A percentile compares a stretch with the other conserved stretches of the same genome.
Evolutionary conservation across 2,888 invertebrate genomes (phyloP).

Genomic region (Dendrolimus pini): DNA sequence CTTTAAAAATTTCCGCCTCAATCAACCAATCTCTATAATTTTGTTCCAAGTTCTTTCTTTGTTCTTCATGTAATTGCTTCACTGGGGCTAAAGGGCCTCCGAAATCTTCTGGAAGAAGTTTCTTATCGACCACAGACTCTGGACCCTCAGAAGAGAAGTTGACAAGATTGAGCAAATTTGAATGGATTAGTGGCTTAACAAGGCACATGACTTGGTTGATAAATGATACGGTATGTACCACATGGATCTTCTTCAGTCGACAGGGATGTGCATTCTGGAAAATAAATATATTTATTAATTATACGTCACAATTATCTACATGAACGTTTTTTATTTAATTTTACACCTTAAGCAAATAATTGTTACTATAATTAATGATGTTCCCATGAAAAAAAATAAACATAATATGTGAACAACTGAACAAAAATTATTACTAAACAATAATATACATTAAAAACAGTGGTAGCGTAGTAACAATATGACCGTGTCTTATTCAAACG

Average conservation of each 20-base stretch:
- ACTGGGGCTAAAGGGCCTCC: slow-evolving; percentile 76
- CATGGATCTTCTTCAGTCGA: slow-evolving; percentile 79
- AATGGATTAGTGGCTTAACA: slow-evolving; percentile 79
- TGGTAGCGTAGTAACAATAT: no score
- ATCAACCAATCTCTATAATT: slow-evolving; percentile 79
- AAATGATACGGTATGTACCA: slow-evolving; percentile 80
- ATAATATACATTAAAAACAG: no score
- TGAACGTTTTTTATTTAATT: no score
- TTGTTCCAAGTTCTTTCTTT: slow-evolving; percentile 72
- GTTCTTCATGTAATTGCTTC: slow-evolving; percentile 73
- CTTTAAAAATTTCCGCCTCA: slow-evolving; percentile 75
- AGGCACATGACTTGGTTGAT: slow-evolving; percentile 82
- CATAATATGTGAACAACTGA: slow-evolving; percentile 4
- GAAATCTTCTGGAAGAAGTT: slow-evolving; percentile 73
- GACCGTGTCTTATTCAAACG: no score
- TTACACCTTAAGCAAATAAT: no score
- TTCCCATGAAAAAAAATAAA: not conserved
- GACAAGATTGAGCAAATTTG: slow-evolving; percentile 77
- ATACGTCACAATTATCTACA: no score
- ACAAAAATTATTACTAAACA: no score
- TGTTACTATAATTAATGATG: not conserved
- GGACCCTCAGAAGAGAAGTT: slow-evolving; percentile 76
- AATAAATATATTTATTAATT: not conserved
- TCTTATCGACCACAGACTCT: slow-evolving; percentile 58
- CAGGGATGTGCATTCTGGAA: slow-evolving; percentile 80